These are phyloP conservation scores for Ectropis grisescens DNA, from an alignment of 1,140 invertebrate genomes.

Conservation along the genomic window DNA sequence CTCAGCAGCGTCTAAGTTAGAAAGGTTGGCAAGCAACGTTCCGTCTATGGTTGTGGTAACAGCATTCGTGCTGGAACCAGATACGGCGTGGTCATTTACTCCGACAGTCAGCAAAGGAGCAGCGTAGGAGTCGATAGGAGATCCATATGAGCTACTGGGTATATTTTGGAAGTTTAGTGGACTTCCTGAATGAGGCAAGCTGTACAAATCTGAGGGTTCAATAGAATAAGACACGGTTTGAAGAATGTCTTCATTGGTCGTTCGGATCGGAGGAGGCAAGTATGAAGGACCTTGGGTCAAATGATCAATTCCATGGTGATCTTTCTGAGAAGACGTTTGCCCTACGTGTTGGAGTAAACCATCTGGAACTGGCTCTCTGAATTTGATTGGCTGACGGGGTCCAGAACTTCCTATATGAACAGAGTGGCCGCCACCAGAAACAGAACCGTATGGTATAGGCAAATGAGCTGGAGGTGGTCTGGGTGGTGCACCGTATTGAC, in stretches of 20 bases:
- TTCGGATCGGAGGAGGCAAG: constrained; percentile 75
- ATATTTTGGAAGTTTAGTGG: constrained; percentile 46
- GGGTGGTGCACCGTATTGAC: constrained; percentile 71
- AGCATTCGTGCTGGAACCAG: constrained; percentile 45
- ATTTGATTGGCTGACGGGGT: constrained; percentile 74
- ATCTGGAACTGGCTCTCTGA: constrained; percentile 77
- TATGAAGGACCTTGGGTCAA: constrained; percentile 68
- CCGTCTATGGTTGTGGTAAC: constrained; percentile 58
- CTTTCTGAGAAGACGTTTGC: constrained; percentile 70
- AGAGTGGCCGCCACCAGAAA: constrained; percentile 54
- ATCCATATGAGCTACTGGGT: constrained; percentile 52
- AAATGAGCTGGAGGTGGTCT: constrained; percentile 52
- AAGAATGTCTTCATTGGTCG: constrained; percentile 36
- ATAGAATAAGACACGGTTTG: constrained; percentile 45
- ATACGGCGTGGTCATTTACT: constrained; percentile 61
- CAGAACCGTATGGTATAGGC: constrained; percentile 54
- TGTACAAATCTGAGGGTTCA: constrained; percentile 63
- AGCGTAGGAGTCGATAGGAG: constrained; percentile 67
- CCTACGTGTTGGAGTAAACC: constrained; percentile 76
- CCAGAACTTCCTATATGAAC: constrained; percentile 52
- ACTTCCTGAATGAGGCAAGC: constrained; percentile 53
- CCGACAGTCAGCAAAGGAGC: constrained; percentile 60
- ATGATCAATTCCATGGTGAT: constrained; percentile 54
- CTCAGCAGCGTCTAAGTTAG: constrained; percentile 54
- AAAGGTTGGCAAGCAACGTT: constrained; percentile 48